Conservation (phyloP, 2,797 vertebrate genomes). For the Scyliorhinus canicula region DNA sequence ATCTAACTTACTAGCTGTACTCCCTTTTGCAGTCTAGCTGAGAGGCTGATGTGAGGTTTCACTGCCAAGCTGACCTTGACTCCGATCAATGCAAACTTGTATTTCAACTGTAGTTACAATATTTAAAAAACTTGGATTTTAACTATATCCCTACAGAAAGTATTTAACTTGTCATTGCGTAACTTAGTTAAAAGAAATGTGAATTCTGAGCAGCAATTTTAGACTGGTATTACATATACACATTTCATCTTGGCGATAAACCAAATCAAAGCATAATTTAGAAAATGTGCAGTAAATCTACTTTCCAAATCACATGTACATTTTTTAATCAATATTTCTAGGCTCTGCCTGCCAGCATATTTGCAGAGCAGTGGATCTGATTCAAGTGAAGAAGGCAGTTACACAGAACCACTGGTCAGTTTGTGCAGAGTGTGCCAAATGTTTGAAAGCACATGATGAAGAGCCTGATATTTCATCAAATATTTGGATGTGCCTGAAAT, state of each 20-base stretch:
- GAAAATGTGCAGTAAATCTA: neutral
- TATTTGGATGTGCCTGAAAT: constrained; percentile 86
- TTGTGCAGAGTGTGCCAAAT: constrained; percentile 83
- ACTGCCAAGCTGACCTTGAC: too few relatives aligned
- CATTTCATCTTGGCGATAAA: neutral
- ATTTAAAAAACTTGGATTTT: too few relatives aligned
- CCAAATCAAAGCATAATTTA: constrained; percentile 11
- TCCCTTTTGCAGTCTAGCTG: too few relatives aligned
- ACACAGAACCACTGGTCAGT: constrained; percentile 76
- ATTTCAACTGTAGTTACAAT: too few relatives aligned
- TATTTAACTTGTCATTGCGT: neutral
- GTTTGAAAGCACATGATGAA: constrained; percentile 71
- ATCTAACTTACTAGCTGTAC: too few relatives aligned
- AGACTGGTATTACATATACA: neutral
- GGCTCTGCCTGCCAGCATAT: constrained; percentile 87
- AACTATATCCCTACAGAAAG: too few relatives aligned
- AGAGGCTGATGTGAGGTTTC: too few relatives aligned
- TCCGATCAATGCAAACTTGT: too few relatives aligned
- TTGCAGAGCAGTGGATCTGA: constrained; percentile 80
- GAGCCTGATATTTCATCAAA: constrained; percentile 66
- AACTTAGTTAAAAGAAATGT: neutral
- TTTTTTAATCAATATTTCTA: constrained; percentile 43
- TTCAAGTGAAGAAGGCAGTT: constrained; percentile 79
- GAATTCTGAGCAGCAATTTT: neutral
- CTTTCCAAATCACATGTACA: neutral